These are phyloP conservation scores for Homarus gammarus DNA, from an alignment of 2,888 invertebrate genomes.

Conservation along the genomic window DNA sequence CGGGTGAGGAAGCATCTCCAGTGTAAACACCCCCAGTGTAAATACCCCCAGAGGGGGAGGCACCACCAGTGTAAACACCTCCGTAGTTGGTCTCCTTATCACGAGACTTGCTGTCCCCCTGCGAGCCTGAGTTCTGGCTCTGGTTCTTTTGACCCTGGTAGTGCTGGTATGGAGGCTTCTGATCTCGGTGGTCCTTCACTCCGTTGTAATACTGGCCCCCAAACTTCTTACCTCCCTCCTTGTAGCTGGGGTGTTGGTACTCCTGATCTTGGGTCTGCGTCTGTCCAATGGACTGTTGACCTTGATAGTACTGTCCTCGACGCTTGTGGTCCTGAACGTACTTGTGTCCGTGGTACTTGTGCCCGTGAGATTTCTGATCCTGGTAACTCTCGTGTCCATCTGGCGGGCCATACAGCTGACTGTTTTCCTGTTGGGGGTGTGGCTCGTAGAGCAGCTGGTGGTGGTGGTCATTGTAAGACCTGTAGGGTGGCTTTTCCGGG, in stretches of 20 bases:
- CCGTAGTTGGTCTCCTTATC: background rate
- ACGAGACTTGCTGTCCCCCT: background rate
- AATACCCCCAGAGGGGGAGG: background rate
- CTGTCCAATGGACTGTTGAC: background rate
- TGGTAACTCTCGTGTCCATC: background rate
- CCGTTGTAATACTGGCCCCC: background rate
- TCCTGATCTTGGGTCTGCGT: background rate
- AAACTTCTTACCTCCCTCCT: background rate
- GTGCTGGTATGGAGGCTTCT: background rate
- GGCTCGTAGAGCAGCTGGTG: background rate
- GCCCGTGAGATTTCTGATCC: background rate
- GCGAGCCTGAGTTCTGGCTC: background rate
- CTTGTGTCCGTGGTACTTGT: background rate
- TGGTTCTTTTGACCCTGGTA: background rate
- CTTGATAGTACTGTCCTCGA: background rate
- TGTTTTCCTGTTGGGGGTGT: background rate
- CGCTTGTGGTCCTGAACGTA: background rate
- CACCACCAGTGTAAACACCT: background rate
- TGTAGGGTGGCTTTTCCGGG: background rate
- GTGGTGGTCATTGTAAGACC: background rate
- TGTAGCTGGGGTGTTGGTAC: background rate
- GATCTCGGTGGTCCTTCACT: background rate
- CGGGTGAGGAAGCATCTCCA: background rate
- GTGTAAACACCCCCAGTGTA: background rate
- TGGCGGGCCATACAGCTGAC: background rate